Base-by-base conservation (phyloP, 2,888 invertebrate species). In the Clepsis dumicolana region DNA sequence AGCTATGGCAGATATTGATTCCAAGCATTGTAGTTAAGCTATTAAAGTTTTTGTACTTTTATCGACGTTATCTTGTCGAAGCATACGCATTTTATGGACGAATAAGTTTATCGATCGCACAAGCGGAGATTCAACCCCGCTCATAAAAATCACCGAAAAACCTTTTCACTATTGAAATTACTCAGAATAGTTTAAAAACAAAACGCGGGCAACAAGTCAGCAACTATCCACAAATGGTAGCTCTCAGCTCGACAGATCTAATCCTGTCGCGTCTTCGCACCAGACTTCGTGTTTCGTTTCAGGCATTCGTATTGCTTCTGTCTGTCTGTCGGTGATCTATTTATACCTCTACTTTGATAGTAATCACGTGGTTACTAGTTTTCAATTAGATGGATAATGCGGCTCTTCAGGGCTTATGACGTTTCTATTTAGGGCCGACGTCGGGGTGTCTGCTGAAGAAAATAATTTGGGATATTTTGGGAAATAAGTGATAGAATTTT, bases 261-360 rank as follows among this genome's bases (percentile, higher is more conserved):
- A 66, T 56, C 48, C 59, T 18, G 54, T 56, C 61, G 21, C 57
- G 50, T 52, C 32, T 66, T 14, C 18, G 16, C 57, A 25, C 59
- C 41, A 60, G 52, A 32, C 52, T 21, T 24, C 21, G n/a, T 29
- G 44, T 38, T 18, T 18, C 59, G 10, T n/a, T 29, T 24, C 4
- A 27, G 25, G 7, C 57, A 21, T 57, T 54, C 38, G 65, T 65
- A 44, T 16, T 65, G 53, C 52, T 53, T 65, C 32, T 65, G 57
- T 52, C 32, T 50, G 65, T 44, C 52, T 61, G 65, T 18, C 12
- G 21, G 21, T 18, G 7, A 10, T 25, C 65, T 61, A 60, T 53
- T 65, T 61, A 59, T 53, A 65, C 10, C 27, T 7, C 24, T 7
- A 27, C 53, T 44, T 25, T 53, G 53, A 25, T 32, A 59, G 16